Percentiles rank a stretch among this genome's conserved stretches.
Conservation (phyloP, 2,113 vertebrate genomes). For the Aleadryas rufinucha region DNA sequence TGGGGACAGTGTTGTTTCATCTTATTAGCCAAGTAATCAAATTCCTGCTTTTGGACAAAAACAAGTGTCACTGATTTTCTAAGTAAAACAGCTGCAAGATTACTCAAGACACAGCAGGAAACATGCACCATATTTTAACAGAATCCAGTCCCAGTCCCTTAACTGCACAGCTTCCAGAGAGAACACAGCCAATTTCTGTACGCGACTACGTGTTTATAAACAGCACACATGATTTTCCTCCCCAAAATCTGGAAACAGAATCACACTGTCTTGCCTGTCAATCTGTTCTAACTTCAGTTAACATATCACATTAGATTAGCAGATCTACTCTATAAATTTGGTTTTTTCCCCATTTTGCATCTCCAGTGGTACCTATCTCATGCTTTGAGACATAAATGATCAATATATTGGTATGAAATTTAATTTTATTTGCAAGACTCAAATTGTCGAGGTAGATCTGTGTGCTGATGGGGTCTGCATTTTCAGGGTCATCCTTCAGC, state of each 20-base stretch:
- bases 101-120: background rate
- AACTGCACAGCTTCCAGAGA: background rate
- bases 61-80: slow-evolving; percentile 10
- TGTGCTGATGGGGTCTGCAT: background rate
- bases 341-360: background rate
- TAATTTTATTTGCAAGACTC: background rate
- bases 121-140: background rate
- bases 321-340: background rate
- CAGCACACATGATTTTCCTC: background rate
- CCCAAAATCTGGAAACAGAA: background rate
- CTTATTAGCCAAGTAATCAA: background rate
- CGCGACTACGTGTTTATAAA: background rate
- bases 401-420: background rate
- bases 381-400: background rate
- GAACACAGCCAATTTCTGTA: background rate
- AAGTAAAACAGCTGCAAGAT: slow-evolving; percentile 20
- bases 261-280: background rate
- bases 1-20: background rate
- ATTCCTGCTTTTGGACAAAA: background rate
- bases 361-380: background rate
- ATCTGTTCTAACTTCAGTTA: background rate
- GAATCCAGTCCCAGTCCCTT: background rate
- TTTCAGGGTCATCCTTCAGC: background rate
- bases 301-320: background rate
- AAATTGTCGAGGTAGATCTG: background rate